These are phyloP conservation scores for Delphinapterus leucas DNA, from an alignment of 2,113 vertebrate species.

Conservation along the genomic window DNA sequence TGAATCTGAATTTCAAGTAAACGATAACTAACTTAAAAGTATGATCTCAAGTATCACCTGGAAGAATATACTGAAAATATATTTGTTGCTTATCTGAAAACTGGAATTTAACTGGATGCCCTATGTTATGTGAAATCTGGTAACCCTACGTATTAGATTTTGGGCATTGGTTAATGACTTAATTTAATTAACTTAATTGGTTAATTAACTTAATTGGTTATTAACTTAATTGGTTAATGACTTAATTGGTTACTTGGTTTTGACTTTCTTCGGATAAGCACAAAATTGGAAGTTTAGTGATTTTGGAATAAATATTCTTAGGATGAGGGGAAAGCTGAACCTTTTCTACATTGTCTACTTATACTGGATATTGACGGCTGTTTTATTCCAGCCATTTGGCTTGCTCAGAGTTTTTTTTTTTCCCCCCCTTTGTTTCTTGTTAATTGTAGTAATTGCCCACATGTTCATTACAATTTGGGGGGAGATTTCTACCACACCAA, in stretches of 20 bases:
- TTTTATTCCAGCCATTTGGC: not conserved
- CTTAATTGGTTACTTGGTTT: not conserved
- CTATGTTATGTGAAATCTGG: slow-evolving; percentile 4
- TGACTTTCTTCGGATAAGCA: not conserved
- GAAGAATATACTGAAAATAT: not conserved
- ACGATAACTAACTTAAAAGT: not conserved
- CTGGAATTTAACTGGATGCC: not conserved
- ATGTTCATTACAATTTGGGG: not conserved
- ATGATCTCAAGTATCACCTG: not conserved
- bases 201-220: too few relatives aligned
- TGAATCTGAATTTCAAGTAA: not conserved
- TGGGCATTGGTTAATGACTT: not conserved
- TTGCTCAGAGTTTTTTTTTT: not conserved
- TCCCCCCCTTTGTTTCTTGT: not conserved
- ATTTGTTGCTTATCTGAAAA: not conserved
- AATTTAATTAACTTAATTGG: too few relatives aligned
- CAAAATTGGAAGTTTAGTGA: not conserved
- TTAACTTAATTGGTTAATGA: too few relatives aligned
- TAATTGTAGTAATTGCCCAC: not conserved
- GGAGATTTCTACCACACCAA: not conserved
- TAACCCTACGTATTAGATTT: not conserved
- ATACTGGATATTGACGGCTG: not conserved
- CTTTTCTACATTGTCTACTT: not conserved
- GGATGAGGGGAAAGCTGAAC: not conserved
- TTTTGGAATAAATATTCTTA: slow-evolving; percentile 7